Percentiles rank a stretch among this genome's conserved stretches.
These are phyloP conservation scores for Aurelia aurita complex sp. Pacific DNA, from an alignment of 30 jellyfish, hydroid and myxozoan species.

Conservation along the genomic window DNA sequence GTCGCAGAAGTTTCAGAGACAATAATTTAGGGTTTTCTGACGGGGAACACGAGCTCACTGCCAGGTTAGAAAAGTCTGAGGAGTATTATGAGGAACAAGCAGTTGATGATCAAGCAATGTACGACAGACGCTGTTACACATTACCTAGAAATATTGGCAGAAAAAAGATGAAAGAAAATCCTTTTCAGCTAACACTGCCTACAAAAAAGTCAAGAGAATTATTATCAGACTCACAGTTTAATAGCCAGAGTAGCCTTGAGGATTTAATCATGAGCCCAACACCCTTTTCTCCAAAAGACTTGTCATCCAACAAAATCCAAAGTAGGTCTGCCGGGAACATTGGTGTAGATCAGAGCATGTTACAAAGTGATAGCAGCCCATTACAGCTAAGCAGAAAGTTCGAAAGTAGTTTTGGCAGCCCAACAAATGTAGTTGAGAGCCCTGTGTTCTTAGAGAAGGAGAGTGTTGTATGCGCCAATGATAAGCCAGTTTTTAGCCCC, in stretches of 20 bases:
- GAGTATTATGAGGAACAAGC: slow-evolving; percentile 39
- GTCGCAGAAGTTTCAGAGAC: slow-evolving; percentile 65
- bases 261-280: slow-evolving; percentile 28
- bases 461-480: neutral
- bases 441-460: neutral
- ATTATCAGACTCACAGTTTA: slow-evolving; percentile 39
- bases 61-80: slow-evolving; percentile 76
- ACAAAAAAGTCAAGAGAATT: slow-evolving; percentile 41
- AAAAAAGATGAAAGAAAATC: slow-evolving; percentile 72
- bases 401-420: neutral
- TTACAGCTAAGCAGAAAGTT: neutral
- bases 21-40: slow-evolving; percentile 75
- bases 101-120: slow-evolving; percentile 26
- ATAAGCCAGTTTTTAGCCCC: neutral
- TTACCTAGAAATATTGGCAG: slow-evolving; percentile 83
- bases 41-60: slow-evolving; percentile 86
- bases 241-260: slow-evolving; percentile 59
- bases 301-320: slow-evolving; percentile 56
- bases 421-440: neutral
- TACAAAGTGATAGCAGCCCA: slow-evolving; percentile 1
- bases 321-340: slow-evolving; percentile 77
- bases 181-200: slow-evolving; percentile 62
- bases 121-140: slow-evolving; percentile 68
- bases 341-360: slow-evolving; percentile 19
- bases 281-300: slow-evolving; percentile 45